Base-by-base conservation (phyloP, 2,113 vertebrate species). In the Pedetes capensis region DNA sequence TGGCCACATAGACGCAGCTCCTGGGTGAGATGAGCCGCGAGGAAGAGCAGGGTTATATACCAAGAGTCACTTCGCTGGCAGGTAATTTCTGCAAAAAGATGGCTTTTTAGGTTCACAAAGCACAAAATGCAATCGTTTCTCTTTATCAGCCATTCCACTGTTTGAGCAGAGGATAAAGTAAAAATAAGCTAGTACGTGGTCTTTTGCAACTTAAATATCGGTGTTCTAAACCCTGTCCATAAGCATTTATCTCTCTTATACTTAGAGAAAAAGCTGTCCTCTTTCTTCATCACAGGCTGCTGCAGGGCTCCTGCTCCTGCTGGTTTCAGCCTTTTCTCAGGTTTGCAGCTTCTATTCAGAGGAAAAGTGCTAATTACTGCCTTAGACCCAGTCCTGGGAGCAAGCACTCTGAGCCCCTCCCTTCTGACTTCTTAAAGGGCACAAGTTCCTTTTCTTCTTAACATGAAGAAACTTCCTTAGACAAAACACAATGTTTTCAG, bases 131-230 rank as follows among this genome's bases (percentile, higher is more conserved):
- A 42, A 51, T 74, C 23, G 42, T 91, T 88, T 92, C 47, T 87
- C 61, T 76, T 75, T 61, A 53, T 51, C 55, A 89, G n/a, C 57
- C 74, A 96, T 11, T 74, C 69, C 72, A 82, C 13, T 85, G 42
- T 78, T 93, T 55, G 37, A 64, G 51, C 61, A 88, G 68, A 81
- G 47, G 20, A 63, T 75, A 55, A 94, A 95, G 91, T 80, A 81
- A 91, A 92, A 94, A 85, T 61, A 93, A 87, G 44, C 29, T 29
- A n/a, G 39, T 51, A 10, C 0, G 5, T 61, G 61, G 76, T n/a
- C 59, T 64, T 47, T 10, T 72, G 69, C 13, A 75, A 23, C 84
- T 82, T 87, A 69, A 87, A 87, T 74, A 34, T 82, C 74, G 68
- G 2, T 63, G 71, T 87, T 93, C 81, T 55, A 76, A 80, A 49